Evolutionary conservation across 2,888 invertebrate genomes (phyloP), one percentile per base, ranked within the genome.

Genomic region (Hirtodrosophila histrioides): DNA sequence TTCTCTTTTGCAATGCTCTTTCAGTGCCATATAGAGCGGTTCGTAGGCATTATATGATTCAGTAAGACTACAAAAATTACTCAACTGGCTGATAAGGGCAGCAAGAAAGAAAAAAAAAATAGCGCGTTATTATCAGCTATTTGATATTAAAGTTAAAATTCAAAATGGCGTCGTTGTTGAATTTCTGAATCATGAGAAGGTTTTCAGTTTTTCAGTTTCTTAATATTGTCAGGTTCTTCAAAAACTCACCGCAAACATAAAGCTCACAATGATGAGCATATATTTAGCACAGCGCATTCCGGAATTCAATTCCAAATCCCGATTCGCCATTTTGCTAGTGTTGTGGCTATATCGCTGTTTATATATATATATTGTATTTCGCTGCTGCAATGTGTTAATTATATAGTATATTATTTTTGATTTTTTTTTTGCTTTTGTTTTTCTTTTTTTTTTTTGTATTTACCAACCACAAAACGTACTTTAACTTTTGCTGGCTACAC

Each of bases 241-340:
- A 48, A 41, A 84, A 94, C 95, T 95, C 90, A 96, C 96, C 92
- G 95, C 94, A 92, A 96, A 96, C 90, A 96, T 94, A 27, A 95
- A 93, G 89, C 96, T 96, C 80, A 96, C 95, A 78, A 94, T 93
- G 84, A 96, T 93, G 73, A 96, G 92, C 92, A 96, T 93, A 88
- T 95, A 96, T 91, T 96, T 96, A 62, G 96, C 95, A 88, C 95
- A 93, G 89, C 92, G 94, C 95, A 95, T 95, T 79, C 95, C 95
- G 27, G 94, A 92, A 90, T 94, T 94, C 62, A 93, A 87, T 75
- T 92, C 89, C 54, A 90, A 79, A 66, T 91, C 91, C 53, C 86
- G 77, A 64, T 67, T 80, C 37, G 74, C 77, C 75, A 74, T 78
- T 64, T 55, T 69, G 55, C 51, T 36, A 24, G 17, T 11, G 24